phyloP scores from a whole-genome alignment of 2,888 invertebrate genomes.

The Thymelicus sylvestris region DNA sequence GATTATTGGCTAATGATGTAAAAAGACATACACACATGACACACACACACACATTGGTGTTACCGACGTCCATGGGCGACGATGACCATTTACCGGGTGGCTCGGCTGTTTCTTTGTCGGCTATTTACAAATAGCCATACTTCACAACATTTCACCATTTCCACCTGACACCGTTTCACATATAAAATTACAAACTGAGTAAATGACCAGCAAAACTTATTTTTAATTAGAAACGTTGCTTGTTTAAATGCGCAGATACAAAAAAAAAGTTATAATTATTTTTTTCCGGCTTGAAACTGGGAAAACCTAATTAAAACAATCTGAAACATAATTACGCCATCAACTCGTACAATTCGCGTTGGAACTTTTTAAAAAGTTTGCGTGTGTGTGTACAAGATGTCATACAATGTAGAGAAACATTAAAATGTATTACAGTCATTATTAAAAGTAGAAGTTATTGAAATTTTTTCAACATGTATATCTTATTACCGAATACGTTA shows the following conservation, averaged over 20 bases:
- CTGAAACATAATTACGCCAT: constrained; percentile 14
- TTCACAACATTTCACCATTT: no score
- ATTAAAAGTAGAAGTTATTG: no score
- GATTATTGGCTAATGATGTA: no score
- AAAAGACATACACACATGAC: no score
- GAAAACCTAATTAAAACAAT: constrained; percentile 19
- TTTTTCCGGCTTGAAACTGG: constrained; percentile 4
- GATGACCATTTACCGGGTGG: no score
- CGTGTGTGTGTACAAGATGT: background rate
- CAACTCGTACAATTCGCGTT: constrained; percentile 1
- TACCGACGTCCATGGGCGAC: no score
- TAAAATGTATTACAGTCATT: background rate
- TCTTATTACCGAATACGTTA: no score
- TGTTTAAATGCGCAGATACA: background rate
- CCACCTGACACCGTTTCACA: background rate
- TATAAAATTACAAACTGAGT: background rate
- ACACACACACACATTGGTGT: no score
- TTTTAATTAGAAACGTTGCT: background rate
- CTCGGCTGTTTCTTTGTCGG: no score
- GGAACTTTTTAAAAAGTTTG: background rate
- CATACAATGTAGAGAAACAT: background rate
- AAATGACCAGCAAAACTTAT: background rate
- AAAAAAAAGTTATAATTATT: background rate
- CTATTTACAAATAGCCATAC: no score
- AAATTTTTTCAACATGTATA: no score